A percentile compares a stretch with the other conserved stretches of the same genome.
These are phyloP conservation scores for Drosophila setosimentum DNA, from an alignment of 2,888 invertebrate genomes.

Conservation along the genomic window DNA sequence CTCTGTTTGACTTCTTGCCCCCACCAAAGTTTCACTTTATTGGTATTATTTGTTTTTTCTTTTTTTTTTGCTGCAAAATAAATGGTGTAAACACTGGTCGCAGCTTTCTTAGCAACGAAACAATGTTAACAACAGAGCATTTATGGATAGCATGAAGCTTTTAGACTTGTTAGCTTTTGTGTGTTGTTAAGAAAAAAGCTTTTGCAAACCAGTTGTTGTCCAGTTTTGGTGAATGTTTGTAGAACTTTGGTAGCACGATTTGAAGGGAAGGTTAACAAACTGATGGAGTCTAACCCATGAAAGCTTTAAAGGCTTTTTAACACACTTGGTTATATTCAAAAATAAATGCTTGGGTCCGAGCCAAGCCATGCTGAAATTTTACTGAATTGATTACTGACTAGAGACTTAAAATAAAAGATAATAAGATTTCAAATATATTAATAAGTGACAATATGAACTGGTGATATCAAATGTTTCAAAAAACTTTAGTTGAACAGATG, in stretches of 20 bases:
- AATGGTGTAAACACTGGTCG: slow-evolving; percentile 41
- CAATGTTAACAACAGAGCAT: neutral
- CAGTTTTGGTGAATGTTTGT: slow-evolving; percentile 3
- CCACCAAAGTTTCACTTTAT: slow-evolving; percentile 25
- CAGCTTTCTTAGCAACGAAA: slow-evolving; percentile 46
- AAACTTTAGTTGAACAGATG: neutral
- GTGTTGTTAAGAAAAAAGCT: slow-evolving; percentile 4
- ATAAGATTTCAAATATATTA: neutral
- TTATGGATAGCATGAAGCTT: slow-evolving; percentile 25
- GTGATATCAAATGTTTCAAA: neutral
- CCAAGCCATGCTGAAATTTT: neutral
- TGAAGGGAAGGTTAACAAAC: neutral
- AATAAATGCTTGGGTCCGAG: neutral
- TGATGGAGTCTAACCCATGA: neutral
- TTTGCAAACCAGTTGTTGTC: slow-evolving; percentile 1
- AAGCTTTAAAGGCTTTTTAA: neutral
- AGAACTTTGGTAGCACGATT: neutral
- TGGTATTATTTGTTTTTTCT: slow-evolving; percentile 12
- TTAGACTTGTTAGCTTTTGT: slow-evolving; percentile 22
- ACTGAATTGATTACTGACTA: neutral
- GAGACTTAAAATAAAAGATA: neutral
- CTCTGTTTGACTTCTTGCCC: slow-evolving; percentile 38
- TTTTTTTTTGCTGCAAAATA: slow-evolving; percentile 8
- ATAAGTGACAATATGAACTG: neutral
- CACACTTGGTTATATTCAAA: neutral